Base-by-base conservation (phyloP, 2,797 vertebrate genomes). In the Channallabes apus region DNA sequence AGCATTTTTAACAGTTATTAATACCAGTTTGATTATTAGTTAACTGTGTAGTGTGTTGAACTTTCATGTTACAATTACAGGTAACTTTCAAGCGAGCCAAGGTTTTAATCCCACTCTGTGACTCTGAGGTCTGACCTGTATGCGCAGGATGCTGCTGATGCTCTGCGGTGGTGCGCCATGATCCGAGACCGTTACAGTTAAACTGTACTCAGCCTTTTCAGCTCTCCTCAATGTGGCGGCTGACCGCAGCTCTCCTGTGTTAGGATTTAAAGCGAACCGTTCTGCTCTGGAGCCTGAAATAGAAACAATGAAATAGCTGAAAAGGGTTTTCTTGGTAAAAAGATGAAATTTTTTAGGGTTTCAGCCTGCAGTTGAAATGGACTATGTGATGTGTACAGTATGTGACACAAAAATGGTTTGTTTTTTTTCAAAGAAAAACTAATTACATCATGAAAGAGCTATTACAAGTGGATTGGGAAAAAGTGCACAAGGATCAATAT, bases 171-270 rank as follows among this genome's bases (percentile, higher is more conserved):
- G 95, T 0, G 83, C 51, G 2, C 98, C 97, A 0, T 94, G 96
- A 92, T 99, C 98, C 0, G 95, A 94, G 85, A 97, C 97, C 0
- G 92, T 96, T 54, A 96, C 92, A 0, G 94, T 96, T 90, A 99
- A 94, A 62, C 91, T 32, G 54, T 99, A 99, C 86, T 98, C 97
- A 0, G 95, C 92, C 0, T 96, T 94, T 29, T 99, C 98, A 0
- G 92, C 58, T 15, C 91, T 95, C 75, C 93, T 94, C 38, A 99
- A 92, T 0, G 94, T 92, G 0, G 96, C 92, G 2, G 96, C 95
- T 0, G 96, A 96, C 6, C 95, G 93, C 69, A 99, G 91, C 89
- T 99, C 97, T 0, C 97, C 98, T 0, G 93, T 97, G 71, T 94
- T 95, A 6, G 92, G 86, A 22, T 97, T 97, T 32, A 99, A 92